phyloP scores from a whole-genome alignment of 2,113 vertebrate genomes.

The Mustela lutreola region DNA sequence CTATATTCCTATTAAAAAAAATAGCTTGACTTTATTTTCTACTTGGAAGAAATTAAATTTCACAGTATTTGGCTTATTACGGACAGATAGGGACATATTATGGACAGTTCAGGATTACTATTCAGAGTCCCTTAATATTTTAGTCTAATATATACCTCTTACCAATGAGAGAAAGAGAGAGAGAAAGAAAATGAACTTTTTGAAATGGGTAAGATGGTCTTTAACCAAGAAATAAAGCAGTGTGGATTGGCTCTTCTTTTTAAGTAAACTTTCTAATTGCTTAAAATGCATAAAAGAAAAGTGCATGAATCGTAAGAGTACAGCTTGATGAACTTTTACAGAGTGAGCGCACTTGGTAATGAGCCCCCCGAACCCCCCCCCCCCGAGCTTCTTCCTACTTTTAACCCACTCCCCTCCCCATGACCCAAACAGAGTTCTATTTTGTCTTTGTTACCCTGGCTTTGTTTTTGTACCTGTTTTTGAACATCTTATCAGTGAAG shows the following conservation, averaged over 20 bases:
- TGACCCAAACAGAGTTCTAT: background rate
- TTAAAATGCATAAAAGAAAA: slow-evolving; percentile 1
- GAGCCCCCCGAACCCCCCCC: background rate
- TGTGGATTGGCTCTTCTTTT: background rate
- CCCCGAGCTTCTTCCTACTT: background rate
- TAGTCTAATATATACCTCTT: background rate
- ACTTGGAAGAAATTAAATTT: background rate
- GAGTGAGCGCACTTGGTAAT: background rate
- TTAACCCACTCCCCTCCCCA: no score
- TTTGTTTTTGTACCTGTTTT: background rate
- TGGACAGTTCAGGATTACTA: background rate
- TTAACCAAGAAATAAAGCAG: background rate
- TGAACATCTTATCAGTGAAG: background rate
- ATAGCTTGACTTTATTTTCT: background rate
- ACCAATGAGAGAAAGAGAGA: background rate
- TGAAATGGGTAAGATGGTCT: background rate
- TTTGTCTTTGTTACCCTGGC: background rate
- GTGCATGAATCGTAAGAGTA: background rate
- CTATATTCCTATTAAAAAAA: background rate
- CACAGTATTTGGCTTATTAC: background rate
- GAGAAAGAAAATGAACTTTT: slow-evolving; percentile 19
- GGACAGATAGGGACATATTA: background rate
- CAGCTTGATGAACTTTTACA: background rate
- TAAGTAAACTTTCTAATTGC: background rate
- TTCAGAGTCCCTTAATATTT: background rate